Evolutionary conservation across 2,113 vertebrate species (phyloP).

Genomic region (Illadopsis cleaveri): DNA sequence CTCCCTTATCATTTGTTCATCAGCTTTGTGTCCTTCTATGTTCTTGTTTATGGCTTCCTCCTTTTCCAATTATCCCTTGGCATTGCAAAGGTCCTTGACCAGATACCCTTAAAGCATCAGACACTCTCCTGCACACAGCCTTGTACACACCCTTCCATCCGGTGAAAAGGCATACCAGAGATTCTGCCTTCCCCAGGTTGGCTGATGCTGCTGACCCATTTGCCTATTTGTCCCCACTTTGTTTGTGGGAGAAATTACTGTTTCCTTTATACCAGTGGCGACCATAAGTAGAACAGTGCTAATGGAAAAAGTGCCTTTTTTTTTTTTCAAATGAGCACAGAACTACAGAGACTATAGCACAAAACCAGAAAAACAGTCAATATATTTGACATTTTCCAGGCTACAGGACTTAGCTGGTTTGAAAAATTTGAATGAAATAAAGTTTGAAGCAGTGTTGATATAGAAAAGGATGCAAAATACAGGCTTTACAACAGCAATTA

Average conservation of each 20-base stretch:
- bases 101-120: neutral
- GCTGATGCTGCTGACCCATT: neutral
- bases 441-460: slow-evolving; percentile 23
- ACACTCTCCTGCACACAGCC: neutral
- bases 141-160: neutral
- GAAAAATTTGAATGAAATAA: slow-evolving; percentile 41
- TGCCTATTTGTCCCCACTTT: neutral
- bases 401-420: neutral
- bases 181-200: neutral
- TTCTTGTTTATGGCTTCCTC: neutral
- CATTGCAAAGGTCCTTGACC: neutral
- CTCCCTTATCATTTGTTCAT: neutral
- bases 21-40: neutral
- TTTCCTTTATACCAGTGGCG: neutral
- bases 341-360: neutral
- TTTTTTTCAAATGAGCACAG: neutral
- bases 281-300: neutral
- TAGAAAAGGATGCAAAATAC: slow-evolving; percentile 10
- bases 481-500: slow-evolving; percentile 48
- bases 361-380: neutral
- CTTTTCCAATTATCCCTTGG: neutral
- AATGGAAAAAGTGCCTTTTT: neutral
- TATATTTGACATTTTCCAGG: neutral
- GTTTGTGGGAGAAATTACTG: neutral
- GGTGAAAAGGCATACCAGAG: neutral